phyloP scores from a whole-genome alignment of 2,888 invertebrate species.

The Tipula lateralis region DNA sequence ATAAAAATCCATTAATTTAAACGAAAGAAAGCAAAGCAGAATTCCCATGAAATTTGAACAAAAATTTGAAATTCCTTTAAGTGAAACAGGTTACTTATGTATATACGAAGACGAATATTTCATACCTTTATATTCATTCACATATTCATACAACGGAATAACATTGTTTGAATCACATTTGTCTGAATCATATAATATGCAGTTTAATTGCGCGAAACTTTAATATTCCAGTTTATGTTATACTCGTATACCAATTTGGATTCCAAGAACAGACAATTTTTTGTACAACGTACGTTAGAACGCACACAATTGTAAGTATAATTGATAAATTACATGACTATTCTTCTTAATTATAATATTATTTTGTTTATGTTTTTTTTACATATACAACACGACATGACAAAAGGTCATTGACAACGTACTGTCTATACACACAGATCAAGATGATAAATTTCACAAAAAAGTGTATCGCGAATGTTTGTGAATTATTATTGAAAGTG shows the following conservation, averaged over 20 bases:
- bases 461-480: not conserved
- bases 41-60: not conserved
- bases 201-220: not conserved
- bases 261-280: not conserved
- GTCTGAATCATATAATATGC: not conserved
- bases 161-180: not conserved
- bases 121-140: not conserved
- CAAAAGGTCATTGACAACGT: not conserved
- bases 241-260: not conserved
- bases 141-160: not conserved
- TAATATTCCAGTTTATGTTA: not conserved
- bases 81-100: not conserved
- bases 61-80: not conserved
- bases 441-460: not conserved
- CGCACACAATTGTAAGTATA: not conserved
- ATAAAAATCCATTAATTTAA: not conserved
- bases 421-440: not conserved
- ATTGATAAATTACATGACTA: not conserved
- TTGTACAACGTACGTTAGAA: not conserved
- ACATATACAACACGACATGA: not conserved
- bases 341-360: constrained; percentile 1
- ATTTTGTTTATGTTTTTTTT: not conserved
- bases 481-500: not conserved
- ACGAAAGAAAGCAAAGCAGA: not conserved
- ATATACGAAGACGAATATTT: not conserved